These are phyloP conservation scores for Poeciliopsis occidentalis DNA, from an alignment of 2,113 vertebrate genomes.

Conservation along the genomic window DNA sequence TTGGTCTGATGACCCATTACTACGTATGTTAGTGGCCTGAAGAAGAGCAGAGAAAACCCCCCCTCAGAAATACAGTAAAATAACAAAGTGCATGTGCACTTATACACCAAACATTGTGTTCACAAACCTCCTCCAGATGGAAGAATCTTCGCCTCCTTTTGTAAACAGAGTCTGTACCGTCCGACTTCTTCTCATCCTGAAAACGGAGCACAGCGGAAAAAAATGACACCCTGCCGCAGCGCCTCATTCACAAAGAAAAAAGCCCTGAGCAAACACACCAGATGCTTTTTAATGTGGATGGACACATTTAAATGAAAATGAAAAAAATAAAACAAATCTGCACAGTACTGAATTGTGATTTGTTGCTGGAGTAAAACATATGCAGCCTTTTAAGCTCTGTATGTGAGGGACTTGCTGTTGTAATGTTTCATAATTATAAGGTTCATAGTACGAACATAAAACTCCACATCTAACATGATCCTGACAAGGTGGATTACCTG, in stretches of 20 bases:
- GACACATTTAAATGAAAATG: too few species aligned
- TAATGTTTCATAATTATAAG: background rate
- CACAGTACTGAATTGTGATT: background rate
- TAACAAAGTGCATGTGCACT: background rate
- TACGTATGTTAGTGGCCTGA: constrained; percentile 81
- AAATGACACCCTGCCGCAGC: too few species aligned
- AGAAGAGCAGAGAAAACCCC: background rate
- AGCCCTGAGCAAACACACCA: background rate
- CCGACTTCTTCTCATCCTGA: constrained; percentile 86
- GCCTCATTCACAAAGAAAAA: background rate
- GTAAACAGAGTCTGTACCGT: constrained; percentile 84
- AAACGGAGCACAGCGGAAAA: constrained; percentile 5
- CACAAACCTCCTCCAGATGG: constrained; percentile 88
- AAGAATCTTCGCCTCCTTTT: constrained; percentile 88
- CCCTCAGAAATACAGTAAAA: background rate
- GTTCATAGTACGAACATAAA: too few species aligned
- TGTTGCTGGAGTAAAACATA: too few species aligned
- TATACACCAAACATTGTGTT: background rate
- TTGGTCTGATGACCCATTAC: constrained; percentile 63
- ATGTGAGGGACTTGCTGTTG: too few species aligned
- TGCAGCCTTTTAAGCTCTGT: too few species aligned
- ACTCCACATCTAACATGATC: background rate
- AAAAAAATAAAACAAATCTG: background rate
- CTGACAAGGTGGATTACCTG: background rate
- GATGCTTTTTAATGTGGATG: background rate